Evolutionary conservation across 2,888 invertebrate species (phyloP), one percentile per base, ranked within the genome.

Genomic region (Pseudococcus longispinus): DNA sequence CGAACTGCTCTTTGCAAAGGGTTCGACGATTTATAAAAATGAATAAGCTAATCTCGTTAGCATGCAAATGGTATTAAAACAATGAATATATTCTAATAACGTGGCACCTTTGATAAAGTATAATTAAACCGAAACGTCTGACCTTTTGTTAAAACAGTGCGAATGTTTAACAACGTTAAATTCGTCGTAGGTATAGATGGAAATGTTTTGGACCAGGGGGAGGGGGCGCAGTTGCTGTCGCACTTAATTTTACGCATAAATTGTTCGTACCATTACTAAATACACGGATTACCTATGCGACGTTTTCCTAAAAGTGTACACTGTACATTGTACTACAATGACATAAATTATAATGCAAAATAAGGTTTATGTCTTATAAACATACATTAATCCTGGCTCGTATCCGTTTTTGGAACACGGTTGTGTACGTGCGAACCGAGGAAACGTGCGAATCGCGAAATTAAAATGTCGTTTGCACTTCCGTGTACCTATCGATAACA

Each of bases 91-190:
- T 80, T 80, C 42, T 70, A 70, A 26, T 29, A 70, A 70, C 70
- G 15, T 70, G 70, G 70, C 70, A 70, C 84, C 65, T 84, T 84
- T 84, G 84, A 84, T 70, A 84, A 84, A 42, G 65, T 84, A 42
- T 65, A 84, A 84, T 84, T 84, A 84, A 65, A 84, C 60, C 77
- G n/a, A 42, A 80, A 37, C 42, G 77, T 80, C 55, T 42, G 84
- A 55, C 83, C 46, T 83, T 83, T 83, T 55, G 83, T 83, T 51
- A 23, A 26, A 26, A 26, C 82, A 46, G 23, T 82, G 51, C 55
- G 83, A 51, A 51, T 83, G 32, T 46, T 46, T 51, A 44, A 55
- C 55, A 51, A 55, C 55, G 83, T 83, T 55, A 83, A 83, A 83
- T 83, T 83, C 29, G 29, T 18, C 83, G 13, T 51, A n/a, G n/a